Conservation (phyloP, 2,797 vertebrate species). For the Microctenopoma lineatum region DNA sequence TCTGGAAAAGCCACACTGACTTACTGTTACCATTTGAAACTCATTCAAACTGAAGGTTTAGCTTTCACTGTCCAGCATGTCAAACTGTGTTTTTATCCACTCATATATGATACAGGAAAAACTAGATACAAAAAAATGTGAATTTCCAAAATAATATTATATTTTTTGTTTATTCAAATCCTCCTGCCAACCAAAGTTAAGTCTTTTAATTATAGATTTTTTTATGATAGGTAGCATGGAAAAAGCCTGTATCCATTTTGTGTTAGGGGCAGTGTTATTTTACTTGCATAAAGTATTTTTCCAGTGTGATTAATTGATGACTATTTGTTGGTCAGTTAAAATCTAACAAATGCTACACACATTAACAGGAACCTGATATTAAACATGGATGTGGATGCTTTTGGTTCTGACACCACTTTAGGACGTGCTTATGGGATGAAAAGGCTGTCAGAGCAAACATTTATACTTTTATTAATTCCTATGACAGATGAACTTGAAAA, state of each 20-base stretch:
- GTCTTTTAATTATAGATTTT: slow-evolving; percentile 60
- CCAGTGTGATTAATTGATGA: slow-evolving; percentile 27
- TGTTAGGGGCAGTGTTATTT: too few relatives aligned
- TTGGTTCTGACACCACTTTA: slow-evolving; percentile 49
- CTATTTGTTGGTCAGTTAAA: slow-evolving; percentile 30
- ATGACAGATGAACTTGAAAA: slow-evolving; percentile 19
- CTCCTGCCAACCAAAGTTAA: slow-evolving; percentile 31
- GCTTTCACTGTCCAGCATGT: slow-evolving; percentile 43
- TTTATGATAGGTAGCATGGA: slow-evolving; percentile 43
- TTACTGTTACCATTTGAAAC: slow-evolving; percentile 63
- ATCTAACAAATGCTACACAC: slow-evolving; percentile 33
- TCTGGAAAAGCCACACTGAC: slow-evolving; percentile 55
- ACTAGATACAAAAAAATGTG: slow-evolving; percentile 29
- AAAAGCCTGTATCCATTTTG: slow-evolving; percentile 31
- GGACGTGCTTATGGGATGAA: slow-evolving; percentile 31
- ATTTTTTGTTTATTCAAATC: slow-evolving; percentile 28
- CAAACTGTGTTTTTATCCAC: slow-evolving; percentile 27
- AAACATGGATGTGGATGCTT: slow-evolving; percentile 46
- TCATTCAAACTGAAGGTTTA: slow-evolving; percentile 45
- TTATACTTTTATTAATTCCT: slow-evolving; percentile 27
- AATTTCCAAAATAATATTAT: slow-evolving; percentile 26
- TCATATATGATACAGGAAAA: slow-evolving; percentile 13
- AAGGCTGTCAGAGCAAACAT: slow-evolving; percentile 19
- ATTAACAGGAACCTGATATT: slow-evolving; percentile 28
- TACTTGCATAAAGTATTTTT: slow-evolving; percentile 19